Base-by-base conservation (phyloP, 2,113 vertebrate species). In the Oncorhynchus clarkii region DNA sequence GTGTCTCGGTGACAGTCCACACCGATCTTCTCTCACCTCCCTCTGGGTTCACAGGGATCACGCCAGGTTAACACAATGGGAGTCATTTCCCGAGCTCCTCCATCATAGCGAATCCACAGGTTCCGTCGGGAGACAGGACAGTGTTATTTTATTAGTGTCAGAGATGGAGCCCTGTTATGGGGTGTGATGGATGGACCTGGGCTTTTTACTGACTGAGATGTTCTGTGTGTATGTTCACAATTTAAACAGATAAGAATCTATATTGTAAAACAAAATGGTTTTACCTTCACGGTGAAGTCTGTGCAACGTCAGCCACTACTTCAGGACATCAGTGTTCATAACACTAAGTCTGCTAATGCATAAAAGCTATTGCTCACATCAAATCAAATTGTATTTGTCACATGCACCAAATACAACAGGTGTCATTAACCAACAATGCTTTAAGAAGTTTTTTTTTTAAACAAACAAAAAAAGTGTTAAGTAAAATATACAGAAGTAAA, bases 121-220 rank as follows among this genome's bases (percentile, higher is more conserved):
- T 45, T 45, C 4, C 5, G 67, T 9, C 67, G 16, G 67, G 20
- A 59, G 27, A 54, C 67, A 20, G 73, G 78, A 75, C 81, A 79
- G 5, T 85, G 87, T 90, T 89, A 83, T 83, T 80, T 60, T 85
- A 90, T 89, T 82, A 89, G 34, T 80, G 87, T 87, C 87, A 75
- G 75, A 9, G 49, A 16, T 27, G 4, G 12, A 48, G 65, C 22
- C 49, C 48, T 67, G 77, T 54, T 73, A 45, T 45, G 1, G 0
- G 2, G 0, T 51, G 65, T 82, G 80, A 88, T 82, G 70, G 67
- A 89, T 79, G 76, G 73, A 24, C 80, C 4, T 54, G 65, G 39
- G 31, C 59, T 12, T 62, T 74, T 77, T 74, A 73, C 11, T 66
- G 64, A 73, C 45, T 9, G 8, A 8, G 13, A 3, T 27, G n/a